These are phyloP conservation scores for Clarias laeviceps DNA, from an alignment of 2,797 vertebrate species.

Conservation along the genomic window DNA sequence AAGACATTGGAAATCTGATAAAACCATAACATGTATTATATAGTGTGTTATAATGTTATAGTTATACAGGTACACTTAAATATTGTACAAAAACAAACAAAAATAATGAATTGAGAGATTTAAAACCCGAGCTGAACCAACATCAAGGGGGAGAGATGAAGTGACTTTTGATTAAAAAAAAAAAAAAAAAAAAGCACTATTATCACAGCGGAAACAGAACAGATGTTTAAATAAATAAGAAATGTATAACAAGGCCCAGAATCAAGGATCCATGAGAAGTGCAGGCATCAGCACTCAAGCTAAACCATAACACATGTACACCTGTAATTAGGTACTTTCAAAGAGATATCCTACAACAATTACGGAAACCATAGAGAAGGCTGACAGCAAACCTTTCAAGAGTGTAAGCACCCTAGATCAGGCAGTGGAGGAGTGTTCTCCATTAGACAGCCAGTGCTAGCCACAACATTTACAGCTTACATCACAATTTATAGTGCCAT, in stretches of 20 bases:
- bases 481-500: slow-evolving; percentile 27
- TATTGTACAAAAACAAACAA: neutral
- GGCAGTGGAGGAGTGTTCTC: slow-evolving; percentile 23
- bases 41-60: neutral
- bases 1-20: neutral
- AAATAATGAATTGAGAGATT: slow-evolving; percentile 9
- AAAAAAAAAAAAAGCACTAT: neutral
- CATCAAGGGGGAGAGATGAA: slow-evolving; percentile 15
- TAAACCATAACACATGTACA: slow-evolving; percentile 58
- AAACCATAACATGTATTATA: neutral
- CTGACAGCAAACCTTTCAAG: slow-evolving; percentile 8
- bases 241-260: slow-evolving; percentile 53
- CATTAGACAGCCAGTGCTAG: slow-evolving; percentile 45
- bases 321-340: slow-evolving; percentile 54
- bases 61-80: neutral
- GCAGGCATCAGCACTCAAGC: slow-evolving; percentile 48
- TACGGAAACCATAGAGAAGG: slow-evolving; percentile 16
- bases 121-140: slow-evolving; percentile 34
- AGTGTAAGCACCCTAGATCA: slow-evolving; percentile 26
- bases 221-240: slow-evolving; percentile 60
- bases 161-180: neutral
- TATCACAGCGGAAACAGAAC: slow-evolving; percentile 47
- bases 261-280: slow-evolving; percentile 48
- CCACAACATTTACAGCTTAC: slow-evolving; percentile 29
- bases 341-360: slow-evolving; percentile 43